These are phyloP conservation scores for Porites lobata DNA, from an alignment of 92 coral and sea anemone species.

Conservation along the genomic window DNA sequence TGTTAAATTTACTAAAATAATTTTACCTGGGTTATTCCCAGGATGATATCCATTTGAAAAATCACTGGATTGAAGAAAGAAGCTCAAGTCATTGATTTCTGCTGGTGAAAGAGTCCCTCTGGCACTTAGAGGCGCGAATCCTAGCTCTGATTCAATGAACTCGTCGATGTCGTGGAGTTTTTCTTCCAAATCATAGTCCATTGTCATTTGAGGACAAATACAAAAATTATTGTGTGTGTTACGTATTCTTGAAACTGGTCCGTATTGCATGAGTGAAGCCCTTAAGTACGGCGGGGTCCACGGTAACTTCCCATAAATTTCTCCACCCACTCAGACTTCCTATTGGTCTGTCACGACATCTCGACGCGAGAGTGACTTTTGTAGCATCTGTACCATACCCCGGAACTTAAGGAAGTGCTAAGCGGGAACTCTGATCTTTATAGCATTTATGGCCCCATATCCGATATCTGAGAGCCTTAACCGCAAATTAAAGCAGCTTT, in stretches of 20 bases:
- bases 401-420: neutral
- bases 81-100: neutral
- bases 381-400: neutral
- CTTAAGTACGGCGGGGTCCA: neutral
- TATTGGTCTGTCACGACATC: neutral
- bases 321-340: neutral
- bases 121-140: slow-evolving; percentile 8
- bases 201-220: neutral
- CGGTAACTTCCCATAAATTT: neutral
- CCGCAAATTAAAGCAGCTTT: neutral
- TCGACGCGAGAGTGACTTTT: neutral
- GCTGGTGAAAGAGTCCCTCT: neutral
- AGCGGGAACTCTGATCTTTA: neutral
- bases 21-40: slow-evolving; percentile 2
- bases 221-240: neutral
- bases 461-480: neutral
- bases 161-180: slow-evolving; percentile 49
- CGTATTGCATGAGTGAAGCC: neutral
- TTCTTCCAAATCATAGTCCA: slow-evolving; percentile 33
- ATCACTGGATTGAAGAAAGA: neutral
- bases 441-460: neutral
- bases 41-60: neutral
- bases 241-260: neutral
- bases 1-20: no score
- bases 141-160: slow-evolving; percentile 44